A percentile compares a stretch with the other conserved stretches of the same genome.
These are phyloP conservation scores for Baronia brevicornis DNA, from an alignment of 2,888 invertebrate genomes.

Conservation along the genomic window DNA sequence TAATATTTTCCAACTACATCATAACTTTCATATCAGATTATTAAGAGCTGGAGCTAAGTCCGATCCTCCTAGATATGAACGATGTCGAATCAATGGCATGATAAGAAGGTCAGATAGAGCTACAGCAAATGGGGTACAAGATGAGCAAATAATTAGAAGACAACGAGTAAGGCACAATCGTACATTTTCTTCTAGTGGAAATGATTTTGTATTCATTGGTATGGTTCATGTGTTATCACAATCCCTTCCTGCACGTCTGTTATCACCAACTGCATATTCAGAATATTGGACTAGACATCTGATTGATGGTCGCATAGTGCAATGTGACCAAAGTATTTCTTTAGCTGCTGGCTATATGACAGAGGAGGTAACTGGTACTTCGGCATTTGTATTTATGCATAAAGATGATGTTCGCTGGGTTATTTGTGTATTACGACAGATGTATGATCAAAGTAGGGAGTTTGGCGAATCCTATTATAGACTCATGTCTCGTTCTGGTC, in stretches of 20 bases:
- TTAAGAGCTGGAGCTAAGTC: slow-evolving; percentile 82
- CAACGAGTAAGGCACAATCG: slow-evolving; percentile 71
- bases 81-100: slow-evolving; percentile 81
- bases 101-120: slow-evolving; percentile 76
- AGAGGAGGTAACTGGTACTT: slow-evolving; percentile 90
- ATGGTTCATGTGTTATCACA: slow-evolving; percentile 80
- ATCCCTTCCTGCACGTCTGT: slow-evolving; percentile 72
- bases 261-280: slow-evolving; percentile 80
- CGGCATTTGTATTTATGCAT: slow-evolving; percentile 93
- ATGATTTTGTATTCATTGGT: slow-evolving; percentile 81
- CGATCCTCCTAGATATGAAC: slow-evolving; percentile 82
- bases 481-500: slow-evolving; percentile 86
- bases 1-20: slow-evolving; percentile 57
- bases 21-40: slow-evolving; percentile 75
- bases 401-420: slow-evolving; percentile 93
- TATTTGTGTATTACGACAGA: slow-evolving; percentile 89
- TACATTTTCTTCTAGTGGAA: slow-evolving; percentile 73
- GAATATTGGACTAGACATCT: slow-evolving; percentile 94
- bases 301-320: slow-evolving; percentile 91
- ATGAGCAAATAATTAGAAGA: slow-evolving; percentile 65
- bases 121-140: slow-evolving; percentile 65
- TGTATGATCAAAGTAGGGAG: slow-evolving; percentile 90
- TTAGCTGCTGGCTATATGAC: slow-evolving; percentile 92
- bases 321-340: slow-evolving; percentile 93
- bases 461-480: slow-evolving; percentile 92